phyloP scores from a whole-genome alignment of 2,888 invertebrate genomes.

The Eupithecia inturbata region DNA sequence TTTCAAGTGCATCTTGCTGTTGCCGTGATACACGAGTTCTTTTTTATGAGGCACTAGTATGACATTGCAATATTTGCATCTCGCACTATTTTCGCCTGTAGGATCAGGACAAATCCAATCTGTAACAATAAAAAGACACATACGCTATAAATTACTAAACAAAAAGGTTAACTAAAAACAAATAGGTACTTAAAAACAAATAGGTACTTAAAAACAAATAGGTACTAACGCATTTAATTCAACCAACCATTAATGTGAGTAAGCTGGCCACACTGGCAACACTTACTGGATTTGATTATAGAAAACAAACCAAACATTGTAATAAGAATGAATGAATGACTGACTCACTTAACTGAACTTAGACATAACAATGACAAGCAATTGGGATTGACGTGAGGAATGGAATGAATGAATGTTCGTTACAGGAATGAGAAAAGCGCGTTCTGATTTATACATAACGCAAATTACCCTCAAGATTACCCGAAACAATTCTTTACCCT shows the following conservation, averaged over 20 bases:
- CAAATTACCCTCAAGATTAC: slow-evolving; percentile 4
- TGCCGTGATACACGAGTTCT: too few species aligned
- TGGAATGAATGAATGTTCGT: background rate
- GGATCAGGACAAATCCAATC: slow-evolving; percentile 1
- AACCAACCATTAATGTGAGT: background rate
- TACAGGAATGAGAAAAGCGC: slow-evolving; percentile 5
- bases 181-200: background rate
- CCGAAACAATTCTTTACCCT: background rate
- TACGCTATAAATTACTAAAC: background rate
- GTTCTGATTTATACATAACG: slow-evolving; percentile 5
- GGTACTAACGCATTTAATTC: slow-evolving; percentile 1
- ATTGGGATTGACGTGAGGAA: slow-evolving; percentile 2
- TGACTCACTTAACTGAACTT: background rate
- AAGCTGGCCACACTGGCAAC: background rate
- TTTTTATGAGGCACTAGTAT: background rate
- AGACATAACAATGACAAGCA: background rate
- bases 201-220: background rate
- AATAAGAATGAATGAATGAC: slow-evolving; percentile 1
- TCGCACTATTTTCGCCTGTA: slow-evolving; percentile 1
- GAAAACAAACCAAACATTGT: background rate
- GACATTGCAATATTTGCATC: slow-evolving; percentile 1
- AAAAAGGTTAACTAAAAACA: background rate
- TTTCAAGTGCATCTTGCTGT: too few species aligned
- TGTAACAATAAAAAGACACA: background rate
- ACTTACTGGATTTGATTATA: slow-evolving; percentile 1